Conservation (phyloP, 2,113 vertebrate species). For the Zosterops pallidus region DNA sequence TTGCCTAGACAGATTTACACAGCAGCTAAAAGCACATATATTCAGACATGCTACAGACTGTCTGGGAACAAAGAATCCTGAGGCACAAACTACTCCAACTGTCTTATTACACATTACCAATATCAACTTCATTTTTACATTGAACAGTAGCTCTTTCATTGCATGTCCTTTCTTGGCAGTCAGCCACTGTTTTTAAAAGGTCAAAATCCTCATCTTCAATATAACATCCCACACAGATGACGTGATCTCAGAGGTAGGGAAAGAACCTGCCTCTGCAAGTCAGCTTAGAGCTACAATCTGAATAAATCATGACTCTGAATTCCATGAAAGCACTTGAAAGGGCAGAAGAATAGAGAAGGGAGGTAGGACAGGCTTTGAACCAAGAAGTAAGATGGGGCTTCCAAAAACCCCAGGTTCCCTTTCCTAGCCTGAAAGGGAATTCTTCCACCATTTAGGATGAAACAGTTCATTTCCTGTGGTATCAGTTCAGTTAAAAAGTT, state of each 20-base stretch:
- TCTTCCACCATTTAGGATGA: background rate
- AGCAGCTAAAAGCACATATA: background rate
- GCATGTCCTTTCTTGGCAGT: background rate
- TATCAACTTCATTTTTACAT: background rate
- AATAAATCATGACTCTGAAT: background rate
- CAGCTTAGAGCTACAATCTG: background rate
- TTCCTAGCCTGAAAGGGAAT: background rate
- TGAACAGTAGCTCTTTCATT: background rate
- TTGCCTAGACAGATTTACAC: background rate
- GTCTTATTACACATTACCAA: background rate
- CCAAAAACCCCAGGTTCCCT: background rate
- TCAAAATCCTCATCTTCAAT: background rate
- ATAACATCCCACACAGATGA: background rate
- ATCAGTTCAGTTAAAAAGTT: background rate
- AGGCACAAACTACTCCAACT: background rate
- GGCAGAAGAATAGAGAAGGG: background rate
- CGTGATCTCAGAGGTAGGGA: background rate
- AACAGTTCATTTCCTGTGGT: background rate
- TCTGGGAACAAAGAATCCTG: constrained; percentile 1
- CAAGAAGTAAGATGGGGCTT: background rate
- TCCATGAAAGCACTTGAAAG: background rate
- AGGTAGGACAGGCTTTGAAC: background rate
- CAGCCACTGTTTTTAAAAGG: background rate
- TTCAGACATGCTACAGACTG: background rate
- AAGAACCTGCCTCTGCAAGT: background rate